Percentiles rank a stretch among this genome's conserved stretches.
phyloP scores from a whole-genome alignment of 2,797 vertebrate genomes.

The Pelochelys cantorii region DNA sequence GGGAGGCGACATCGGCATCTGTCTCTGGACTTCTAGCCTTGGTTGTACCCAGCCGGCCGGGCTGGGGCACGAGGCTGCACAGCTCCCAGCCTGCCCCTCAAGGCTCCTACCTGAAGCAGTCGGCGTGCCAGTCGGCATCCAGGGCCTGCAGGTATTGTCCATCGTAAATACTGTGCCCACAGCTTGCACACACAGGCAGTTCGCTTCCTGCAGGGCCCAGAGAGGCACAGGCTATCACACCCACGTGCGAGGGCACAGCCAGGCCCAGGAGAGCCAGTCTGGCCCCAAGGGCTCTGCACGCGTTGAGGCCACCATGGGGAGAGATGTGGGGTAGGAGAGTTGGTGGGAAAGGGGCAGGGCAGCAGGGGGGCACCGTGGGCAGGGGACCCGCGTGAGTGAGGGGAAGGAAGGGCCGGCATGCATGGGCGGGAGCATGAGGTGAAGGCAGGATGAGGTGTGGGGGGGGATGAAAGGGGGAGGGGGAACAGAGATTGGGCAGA shows the following conservation, averaged over 20 bases:
- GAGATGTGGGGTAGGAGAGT: not conserved
- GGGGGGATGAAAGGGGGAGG: not conserved
- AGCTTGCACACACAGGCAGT: constrained; percentile 94
- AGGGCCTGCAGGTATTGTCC: constrained; percentile 97
- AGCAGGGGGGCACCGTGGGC: not conserved
- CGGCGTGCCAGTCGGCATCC: constrained; percentile 90
- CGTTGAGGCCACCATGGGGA: not conserved
- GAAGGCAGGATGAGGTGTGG: not conserved
- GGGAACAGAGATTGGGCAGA: too few species aligned
- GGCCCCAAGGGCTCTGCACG: not conserved
- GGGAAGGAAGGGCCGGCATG: not conserved
- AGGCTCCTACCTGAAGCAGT: constrained; percentile 92
- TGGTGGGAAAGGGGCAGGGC: not conserved
- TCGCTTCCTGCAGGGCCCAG: constrained; percentile 81
- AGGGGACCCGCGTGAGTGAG: not conserved
- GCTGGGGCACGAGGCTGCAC: too few species aligned
- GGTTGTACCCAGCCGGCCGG: not conserved
- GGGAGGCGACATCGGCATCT: not conserved
- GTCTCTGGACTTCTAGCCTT: not conserved
- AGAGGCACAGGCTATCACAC: constrained; percentile 6
- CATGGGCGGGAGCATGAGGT: not conserved
- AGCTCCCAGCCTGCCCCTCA: not conserved
- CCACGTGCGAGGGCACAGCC: not conserved
- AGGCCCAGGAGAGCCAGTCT: not conserved
- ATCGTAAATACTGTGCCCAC: constrained; percentile 93